phyloP scores from a whole-genome alignment of 2,113 vertebrate species.

The Sisor rabdophorus region DNA sequence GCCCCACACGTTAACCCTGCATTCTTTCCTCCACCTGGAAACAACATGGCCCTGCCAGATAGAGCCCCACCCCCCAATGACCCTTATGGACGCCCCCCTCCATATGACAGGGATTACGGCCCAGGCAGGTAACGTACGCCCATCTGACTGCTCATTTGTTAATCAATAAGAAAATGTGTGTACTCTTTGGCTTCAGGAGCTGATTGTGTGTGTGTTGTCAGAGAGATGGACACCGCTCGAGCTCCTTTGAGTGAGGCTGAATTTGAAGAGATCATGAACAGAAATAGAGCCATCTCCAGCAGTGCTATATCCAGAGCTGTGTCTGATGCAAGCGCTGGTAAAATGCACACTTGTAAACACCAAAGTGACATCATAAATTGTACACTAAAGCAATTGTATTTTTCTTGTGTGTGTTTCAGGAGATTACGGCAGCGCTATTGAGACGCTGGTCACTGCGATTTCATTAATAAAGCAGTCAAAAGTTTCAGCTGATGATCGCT shows the following conservation, averaged over 20 bases:
- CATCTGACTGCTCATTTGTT: neutral
- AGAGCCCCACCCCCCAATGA: constrained; percentile 92
- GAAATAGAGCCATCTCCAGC: constrained; percentile 96
- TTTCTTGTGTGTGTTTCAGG: constrained; percentile 64
- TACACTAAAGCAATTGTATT: neutral
- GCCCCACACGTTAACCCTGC: constrained; percentile 97
- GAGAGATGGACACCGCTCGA: constrained; percentile 93
- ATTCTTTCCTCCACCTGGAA: constrained; percentile 95
- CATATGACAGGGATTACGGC: constrained; percentile 95
- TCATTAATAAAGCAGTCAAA: constrained; percentile 99
- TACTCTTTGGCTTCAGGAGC: neutral
- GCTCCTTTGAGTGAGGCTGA: constrained; percentile 94
- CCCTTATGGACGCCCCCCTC: constrained; percentile 89
- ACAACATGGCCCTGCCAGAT: constrained; percentile 89
- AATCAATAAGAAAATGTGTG: neutral
- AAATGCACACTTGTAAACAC: neutral
- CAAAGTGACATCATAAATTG: neutral
- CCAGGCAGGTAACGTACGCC: constrained; percentile 81
- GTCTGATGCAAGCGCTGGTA: constrained; percentile 96
- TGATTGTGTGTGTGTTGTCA: constrained; percentile 50
- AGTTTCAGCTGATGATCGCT: constrained; percentile 96
- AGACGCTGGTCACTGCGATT: constrained; percentile 97
- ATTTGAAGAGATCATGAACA: constrained; percentile 99
- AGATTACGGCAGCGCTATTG: constrained; percentile 98
- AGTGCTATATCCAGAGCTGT: constrained; percentile 98